Evolutionary conservation across 2,113 vertebrate species (phyloP).

Genomic region (Onychostoma macrolepis): DNA sequence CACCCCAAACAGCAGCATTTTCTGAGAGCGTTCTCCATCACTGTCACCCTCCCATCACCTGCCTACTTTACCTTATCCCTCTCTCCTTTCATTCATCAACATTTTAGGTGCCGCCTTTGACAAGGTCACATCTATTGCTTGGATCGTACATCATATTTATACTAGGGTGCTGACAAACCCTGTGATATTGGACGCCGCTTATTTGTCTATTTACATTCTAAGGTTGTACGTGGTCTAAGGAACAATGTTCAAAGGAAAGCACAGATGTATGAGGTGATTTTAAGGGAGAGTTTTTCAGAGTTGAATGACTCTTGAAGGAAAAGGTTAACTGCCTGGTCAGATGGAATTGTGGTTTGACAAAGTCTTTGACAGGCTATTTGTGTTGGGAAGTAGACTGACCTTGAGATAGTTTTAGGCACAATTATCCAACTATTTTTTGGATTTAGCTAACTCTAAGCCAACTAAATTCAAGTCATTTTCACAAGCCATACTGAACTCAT

Average conservation of each 20-base stretch:
- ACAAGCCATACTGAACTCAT: neutral
- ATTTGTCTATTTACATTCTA: constrained; percentile 47
- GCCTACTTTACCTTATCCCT: constrained; percentile 52
- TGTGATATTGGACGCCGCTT: constrained; percentile 41
- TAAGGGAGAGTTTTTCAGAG: constrained; percentile 28
- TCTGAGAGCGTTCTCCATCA: constrained; percentile 56
- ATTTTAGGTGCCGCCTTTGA: constrained; percentile 52
- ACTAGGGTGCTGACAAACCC: constrained; percentile 42
- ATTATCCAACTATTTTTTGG: constrained; percentile 6
- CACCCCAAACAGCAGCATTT: constrained; percentile 51
- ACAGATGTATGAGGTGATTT: constrained; percentile 28
- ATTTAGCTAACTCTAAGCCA: neutral
- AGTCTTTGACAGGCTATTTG: constrained; percentile 19
- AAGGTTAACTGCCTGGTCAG: constrained; percentile 16
- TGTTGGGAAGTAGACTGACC: constrained; percentile 14
- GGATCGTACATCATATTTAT: constrained; percentile 58
- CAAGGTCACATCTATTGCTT: constrained; percentile 59
- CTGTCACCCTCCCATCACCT: constrained; percentile 62
- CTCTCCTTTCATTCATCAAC: constrained; percentile 57
- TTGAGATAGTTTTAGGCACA: constrained; percentile 15
- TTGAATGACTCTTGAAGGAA: constrained; percentile 31
- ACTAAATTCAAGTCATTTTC: neutral
- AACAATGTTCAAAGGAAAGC: constrained; percentile 28
- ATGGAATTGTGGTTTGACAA: neutral
- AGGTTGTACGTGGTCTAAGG: constrained; percentile 21